These are phyloP conservation scores for Anthophora plumipes DNA, from an alignment of 2,888 invertebrate species.

Conservation along the genomic window DNA sequence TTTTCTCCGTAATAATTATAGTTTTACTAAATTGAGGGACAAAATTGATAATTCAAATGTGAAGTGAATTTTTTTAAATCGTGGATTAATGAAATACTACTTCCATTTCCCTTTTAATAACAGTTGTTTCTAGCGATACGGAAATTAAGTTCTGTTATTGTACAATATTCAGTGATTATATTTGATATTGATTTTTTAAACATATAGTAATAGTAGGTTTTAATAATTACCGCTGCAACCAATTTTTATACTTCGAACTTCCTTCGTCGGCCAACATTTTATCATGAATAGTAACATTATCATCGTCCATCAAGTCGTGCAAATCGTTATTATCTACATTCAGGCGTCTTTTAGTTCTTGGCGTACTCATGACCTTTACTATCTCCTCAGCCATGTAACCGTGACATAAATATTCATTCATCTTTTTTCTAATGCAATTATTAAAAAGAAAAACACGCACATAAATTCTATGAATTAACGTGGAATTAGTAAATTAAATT, in stretches of 20 bases:
- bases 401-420: constrained; percentile 92
- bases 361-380: constrained; percentile 86
- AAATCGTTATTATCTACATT: constrained; percentile 79
- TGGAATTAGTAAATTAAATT: not conserved
- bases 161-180: no score
- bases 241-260: constrained; percentile 90
- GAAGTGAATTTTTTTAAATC: not conserved
- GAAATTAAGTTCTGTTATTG: no score
- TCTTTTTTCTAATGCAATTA: constrained; percentile 87
- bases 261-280: constrained; percentile 89
- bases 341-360: constrained; percentile 84
- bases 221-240: constrained; percentile 88
- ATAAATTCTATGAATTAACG: not conserved
- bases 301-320: constrained; percentile 73
- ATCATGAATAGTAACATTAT: constrained; percentile 84
- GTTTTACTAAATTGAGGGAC: not conserved
- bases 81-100: no score
- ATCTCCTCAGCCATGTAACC: constrained; percentile 91
- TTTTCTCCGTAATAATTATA: not conserved
- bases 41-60: not conserved
- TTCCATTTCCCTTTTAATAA: no score
- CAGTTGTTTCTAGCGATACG: no score
- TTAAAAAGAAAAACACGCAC: not conserved
- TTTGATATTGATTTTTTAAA: no score
- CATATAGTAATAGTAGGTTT: not conserved